phyloP scores from a whole-genome alignment of 64 coral and sea anemone species.

The Pocillopora damicornis region DNA sequence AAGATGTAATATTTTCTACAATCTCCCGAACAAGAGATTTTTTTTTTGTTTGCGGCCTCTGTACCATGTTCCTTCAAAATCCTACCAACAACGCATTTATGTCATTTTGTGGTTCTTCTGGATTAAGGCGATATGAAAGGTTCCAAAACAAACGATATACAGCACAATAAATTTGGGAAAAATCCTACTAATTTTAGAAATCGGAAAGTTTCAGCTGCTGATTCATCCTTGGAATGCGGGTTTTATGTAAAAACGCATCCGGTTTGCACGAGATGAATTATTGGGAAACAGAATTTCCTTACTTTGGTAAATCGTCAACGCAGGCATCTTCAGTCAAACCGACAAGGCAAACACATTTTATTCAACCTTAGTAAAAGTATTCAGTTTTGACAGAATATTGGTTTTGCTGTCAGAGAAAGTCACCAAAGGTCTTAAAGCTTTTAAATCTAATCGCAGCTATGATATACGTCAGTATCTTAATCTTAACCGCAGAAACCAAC shows the following conservation, averaged over 20 bases:
- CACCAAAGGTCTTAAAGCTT: slow-evolving; percentile 1
- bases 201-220: no score
- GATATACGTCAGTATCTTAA: not conserved
- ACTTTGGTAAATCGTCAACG: not conserved
- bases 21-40: not conserved
- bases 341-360: not conserved
- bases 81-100: not conserved
- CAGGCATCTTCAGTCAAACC: not conserved
- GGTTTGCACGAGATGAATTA: no score
- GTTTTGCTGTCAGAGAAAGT: slow-evolving; percentile 5
- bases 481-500: slow-evolving; percentile 27
- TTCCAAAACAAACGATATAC: no score
- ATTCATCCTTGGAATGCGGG: no score
- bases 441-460: slow-evolving; percentile 8
- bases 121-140: not conserved
- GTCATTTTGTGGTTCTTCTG: not conserved
- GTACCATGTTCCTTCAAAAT: not conserved
- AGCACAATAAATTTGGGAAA: no score
- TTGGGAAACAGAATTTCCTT: not conserved
- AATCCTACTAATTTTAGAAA: no score
- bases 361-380: not conserved
- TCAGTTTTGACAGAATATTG: not conserved
- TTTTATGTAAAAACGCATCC: no score
- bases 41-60: not conserved
- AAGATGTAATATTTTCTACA: not conserved